Conservation (phyloP, 2,113 vertebrate species). For the Etia nguti region DNA sequence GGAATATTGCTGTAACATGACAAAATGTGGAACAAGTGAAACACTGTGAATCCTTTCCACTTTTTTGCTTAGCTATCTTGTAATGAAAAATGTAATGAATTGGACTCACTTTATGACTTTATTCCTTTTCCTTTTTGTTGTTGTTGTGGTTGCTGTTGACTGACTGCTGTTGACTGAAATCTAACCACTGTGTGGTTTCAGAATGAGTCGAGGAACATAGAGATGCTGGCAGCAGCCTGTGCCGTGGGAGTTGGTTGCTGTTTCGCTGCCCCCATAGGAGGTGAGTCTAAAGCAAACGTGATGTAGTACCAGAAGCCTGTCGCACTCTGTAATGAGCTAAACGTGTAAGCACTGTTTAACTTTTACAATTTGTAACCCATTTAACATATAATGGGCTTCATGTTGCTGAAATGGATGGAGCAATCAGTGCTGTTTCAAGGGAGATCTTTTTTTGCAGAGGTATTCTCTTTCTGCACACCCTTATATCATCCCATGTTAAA, state of each 20-base stretch:
- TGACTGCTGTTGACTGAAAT: background rate
- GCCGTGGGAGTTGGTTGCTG: conserved; percentile 94
- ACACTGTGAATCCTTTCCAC: background rate
- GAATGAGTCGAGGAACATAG: conserved; percentile 83
- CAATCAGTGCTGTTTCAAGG: background rate
- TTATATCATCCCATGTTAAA: background rate
- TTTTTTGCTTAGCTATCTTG: background rate
- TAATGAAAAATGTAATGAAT: background rate
- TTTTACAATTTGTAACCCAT: background rate
- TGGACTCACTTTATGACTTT: background rate
- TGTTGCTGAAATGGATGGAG: background rate
- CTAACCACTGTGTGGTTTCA: conserved; percentile 31
- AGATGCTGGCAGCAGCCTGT: conserved; percentile 91
- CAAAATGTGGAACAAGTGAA: background rate
- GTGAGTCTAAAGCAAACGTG: conserved; percentile 61
- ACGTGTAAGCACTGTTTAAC: background rate
- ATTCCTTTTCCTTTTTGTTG: background rate
- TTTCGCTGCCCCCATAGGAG: conserved; percentile 92
- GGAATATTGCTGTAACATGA: background rate
- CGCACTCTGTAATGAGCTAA: background rate
- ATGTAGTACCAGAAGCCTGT: background rate
- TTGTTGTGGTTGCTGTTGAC: background rate
- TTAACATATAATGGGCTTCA: background rate
- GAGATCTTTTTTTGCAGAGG: background rate
- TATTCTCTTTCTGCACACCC: background rate